Evolutionary conservation across 2,888 invertebrate genomes (phyloP), one percentile per base, ranked within the genome.

Genomic region (Cerceris rybyensis): DNA sequence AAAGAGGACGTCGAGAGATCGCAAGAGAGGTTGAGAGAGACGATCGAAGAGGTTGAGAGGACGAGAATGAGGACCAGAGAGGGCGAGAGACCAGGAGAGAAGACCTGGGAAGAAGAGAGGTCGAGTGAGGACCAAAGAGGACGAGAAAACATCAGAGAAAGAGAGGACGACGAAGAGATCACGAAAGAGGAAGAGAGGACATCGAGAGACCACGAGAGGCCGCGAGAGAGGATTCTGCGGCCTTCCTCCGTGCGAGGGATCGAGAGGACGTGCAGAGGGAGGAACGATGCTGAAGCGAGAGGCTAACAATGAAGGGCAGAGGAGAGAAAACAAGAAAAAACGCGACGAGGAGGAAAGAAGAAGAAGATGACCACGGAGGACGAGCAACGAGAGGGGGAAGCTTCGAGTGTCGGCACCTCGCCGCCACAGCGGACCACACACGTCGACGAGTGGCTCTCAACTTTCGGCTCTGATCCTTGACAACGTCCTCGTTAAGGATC

Each of bases 371-470:
- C 81, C 79, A 86, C 80, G 84, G 67, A 87, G 78, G 85, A 85
- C 80, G 81, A 87, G 82, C 84, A 85, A 79, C 74, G 79, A 74
- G 85, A 79, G 85, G 87, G 88, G 83, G 90, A 88, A 88, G 87
- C 90, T 87, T 91, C 90, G 92, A 91, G 92, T 92, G 92, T 92
- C 92, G 92, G 92, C 92, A 92, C 92, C 91, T 92, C 90, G 91
- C 92, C 91, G 91, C 90, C 91, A 91, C 87, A 91, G 84, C 90
- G 89, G 92, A 92, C 92, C 92, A 92, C 92, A 92, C 92, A 92
- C 92, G 92, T 92, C 88, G 92, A 89, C 84, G 80, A 90, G 90
- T 81, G 92, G 89, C 84, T 91, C 92, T 91, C 92, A 92, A 91
- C 86, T 78, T 70, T 73, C 52, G 86, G 86, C 11, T 50, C 14